phyloP scores from a whole-genome alignment of 2,113 vertebrate species.

The Lycaon pictus region DNA sequence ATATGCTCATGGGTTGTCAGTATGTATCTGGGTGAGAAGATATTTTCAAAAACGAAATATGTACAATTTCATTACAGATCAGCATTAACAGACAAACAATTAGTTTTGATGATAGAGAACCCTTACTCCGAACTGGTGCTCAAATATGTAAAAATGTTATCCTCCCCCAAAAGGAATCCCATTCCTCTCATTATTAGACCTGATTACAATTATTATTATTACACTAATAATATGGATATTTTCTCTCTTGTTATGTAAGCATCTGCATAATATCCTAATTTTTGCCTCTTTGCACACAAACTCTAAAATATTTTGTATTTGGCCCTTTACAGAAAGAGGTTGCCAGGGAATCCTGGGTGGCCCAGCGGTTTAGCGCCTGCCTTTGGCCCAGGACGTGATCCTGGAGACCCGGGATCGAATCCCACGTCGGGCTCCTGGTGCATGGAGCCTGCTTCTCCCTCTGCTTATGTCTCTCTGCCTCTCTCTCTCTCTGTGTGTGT shows the following conservation, averaged over 20 bases:
- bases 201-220: constrained; percentile 18
- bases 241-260: not conserved
- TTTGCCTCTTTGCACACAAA: constrained; percentile 36
- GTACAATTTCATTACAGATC: not conserved
- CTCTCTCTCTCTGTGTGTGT: too few species aligned
- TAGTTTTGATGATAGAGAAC: constrained; percentile 34
- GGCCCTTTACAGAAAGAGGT: not conserved
- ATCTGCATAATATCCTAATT: not conserved
- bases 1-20: not conserved
- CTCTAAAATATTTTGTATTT: not conserved
- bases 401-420: too few species aligned
- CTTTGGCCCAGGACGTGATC: too few species aligned
- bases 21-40: not conserved
- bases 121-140: not conserved
- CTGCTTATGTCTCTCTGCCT: too few species aligned
- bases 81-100: constrained; percentile 21
- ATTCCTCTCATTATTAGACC: constrained; percentile 32
- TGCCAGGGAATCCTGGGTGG: not conserved
- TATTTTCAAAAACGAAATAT: constrained; percentile 36
- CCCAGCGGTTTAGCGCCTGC: too few species aligned
- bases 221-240: not conserved
- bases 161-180: not conserved
- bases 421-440: too few species aligned
- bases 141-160: not conserved
- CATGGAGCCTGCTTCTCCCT: too few species aligned